Base-by-base conservation (phyloP, 2,888 invertebrate genomes). In the Acrocyrtus sp. region DNA sequence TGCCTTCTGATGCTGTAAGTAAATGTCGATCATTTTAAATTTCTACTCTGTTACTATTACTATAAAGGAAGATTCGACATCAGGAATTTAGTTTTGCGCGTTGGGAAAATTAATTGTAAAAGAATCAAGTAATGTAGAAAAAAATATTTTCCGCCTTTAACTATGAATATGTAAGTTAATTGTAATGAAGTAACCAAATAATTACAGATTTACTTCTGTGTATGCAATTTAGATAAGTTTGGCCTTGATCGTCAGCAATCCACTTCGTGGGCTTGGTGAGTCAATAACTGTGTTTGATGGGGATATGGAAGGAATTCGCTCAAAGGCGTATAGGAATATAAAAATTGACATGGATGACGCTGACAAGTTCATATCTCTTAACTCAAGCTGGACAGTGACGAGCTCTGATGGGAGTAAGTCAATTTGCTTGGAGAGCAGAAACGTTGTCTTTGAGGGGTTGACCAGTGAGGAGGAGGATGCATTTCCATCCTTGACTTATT, bases 191-290 rank as follows among this genome's bases (percentile, higher is more conserved):
- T n/a, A n/a, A n/a, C n/a, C n/a, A n/a, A n/a, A n/a, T n/a, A n/a
- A n/a, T n/a, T n/a, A n/a, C n/a, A n/a, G n/a, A n/a, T n/a, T n/a
- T n/a, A n/a, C n/a, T n/a, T n/a, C n/a, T n/a, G n/a, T n/a, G n/a
- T n/a, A n/a, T n/a, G n/a, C n/a, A n/a, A n/a, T n/a, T n/a, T 41
- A 74, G 74, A 74, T 74, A 19, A 62, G 65, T 17, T 34, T 65
- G 54, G 60, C 56, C 0, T 21, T 63, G 21, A 41, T 54, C 0
- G 29, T 74, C 0, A 65, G 68, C 15, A 74, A 67, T 27, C 74
- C 74, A 6, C 34, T 74, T 2, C 19, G 69, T 27, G 68, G 62
- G 0, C 51, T 69, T n/a, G 67, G 69, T 10, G 67, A 69, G 15
- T 41, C 63, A 2, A 39, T 74, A 3, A 61, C 74, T 2, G 58